A percentile compares a stretch with the other conserved stretches of the same genome.
These are phyloP conservation scores for Thunnus albacares DNA, from an alignment of 2,797 vertebrate species.

Conservation along the genomic window DNA sequence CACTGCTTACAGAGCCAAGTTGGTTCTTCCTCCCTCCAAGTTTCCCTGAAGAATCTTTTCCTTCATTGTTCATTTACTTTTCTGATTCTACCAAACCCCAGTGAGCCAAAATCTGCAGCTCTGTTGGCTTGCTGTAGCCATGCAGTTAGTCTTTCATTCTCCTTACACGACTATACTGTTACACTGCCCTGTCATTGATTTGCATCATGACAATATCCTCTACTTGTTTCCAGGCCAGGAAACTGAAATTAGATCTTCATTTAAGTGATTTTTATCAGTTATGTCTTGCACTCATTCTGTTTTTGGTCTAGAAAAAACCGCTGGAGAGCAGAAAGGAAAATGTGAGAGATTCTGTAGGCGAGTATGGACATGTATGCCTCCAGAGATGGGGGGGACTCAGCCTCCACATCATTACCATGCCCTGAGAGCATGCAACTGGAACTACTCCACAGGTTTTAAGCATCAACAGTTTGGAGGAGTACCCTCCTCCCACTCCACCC, in stretches of 20 bases:
- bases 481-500: neutral
- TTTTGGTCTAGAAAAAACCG: slow-evolving; percentile 5
- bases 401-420: slow-evolving; percentile 20
- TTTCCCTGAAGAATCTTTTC: slow-evolving; percentile 4
- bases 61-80: slow-evolving; percentile 8
- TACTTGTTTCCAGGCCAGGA: neutral
- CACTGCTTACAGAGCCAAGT: neutral
- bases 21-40: slow-evolving; percentile 1
- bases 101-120: neutral
- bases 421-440: slow-evolving; percentile 46
- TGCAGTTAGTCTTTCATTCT: neutral
- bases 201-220: neutral
- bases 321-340: slow-evolving; percentile 43
- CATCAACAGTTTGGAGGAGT: neutral
- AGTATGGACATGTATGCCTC: slow-evolving; percentile 38
- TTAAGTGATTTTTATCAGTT: neutral
- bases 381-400: slow-evolving; percentile 3
- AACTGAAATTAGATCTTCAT: neutral
- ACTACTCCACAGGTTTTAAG: slow-evolving; percentile 25
- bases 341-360: slow-evolving; percentile 18
- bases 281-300: neutral
- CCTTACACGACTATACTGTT: neutral
- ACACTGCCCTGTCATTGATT: neutral
- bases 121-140: too few species aligned
- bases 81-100: neutral